phyloP scores from a whole-genome alignment of 2,888 invertebrate species.

The Zygaena filipendulae region DNA sequence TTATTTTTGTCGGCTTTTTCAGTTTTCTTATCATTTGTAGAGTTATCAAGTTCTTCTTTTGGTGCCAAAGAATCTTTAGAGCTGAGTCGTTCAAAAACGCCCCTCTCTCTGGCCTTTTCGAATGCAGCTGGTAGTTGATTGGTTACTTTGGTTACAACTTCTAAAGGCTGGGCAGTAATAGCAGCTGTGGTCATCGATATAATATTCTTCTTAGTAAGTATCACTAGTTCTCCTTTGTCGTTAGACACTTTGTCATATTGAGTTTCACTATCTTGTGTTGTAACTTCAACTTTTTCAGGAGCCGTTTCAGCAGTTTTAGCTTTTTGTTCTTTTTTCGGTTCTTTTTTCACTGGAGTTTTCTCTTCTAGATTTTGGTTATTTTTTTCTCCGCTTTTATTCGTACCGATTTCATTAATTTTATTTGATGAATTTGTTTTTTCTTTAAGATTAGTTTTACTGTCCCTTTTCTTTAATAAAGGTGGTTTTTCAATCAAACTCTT shows the following conservation, averaged over 20 bases:
- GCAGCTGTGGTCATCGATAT: slow-evolving; percentile 70
- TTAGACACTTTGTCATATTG: slow-evolving; percentile 56
- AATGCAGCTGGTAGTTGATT: slow-evolving; percentile 59
- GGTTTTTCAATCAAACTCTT: slow-evolving; percentile 49
- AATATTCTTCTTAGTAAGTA: slow-evolving; percentile 57
- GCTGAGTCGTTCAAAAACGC: slow-evolving; percentile 51
- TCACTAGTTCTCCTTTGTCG: slow-evolving; percentile 49
- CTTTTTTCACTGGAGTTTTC: slow-evolving; percentile 17
- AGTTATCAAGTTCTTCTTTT: slow-evolving; percentile 43
- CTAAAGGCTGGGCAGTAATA: slow-evolving; percentile 65
- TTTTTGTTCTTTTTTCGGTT: slow-evolving; percentile 18
- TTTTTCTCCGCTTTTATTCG: slow-evolving; percentile 27
- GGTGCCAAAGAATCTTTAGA: slow-evolving; percentile 56
- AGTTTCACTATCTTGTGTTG: slow-evolving; percentile 53
- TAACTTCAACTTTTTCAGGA: slow-evolving; percentile 32
- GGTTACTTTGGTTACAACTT: slow-evolving; percentile 64
- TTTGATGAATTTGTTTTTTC: slow-evolving; percentile 36
- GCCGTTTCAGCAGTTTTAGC: slow-evolving; percentile 24
- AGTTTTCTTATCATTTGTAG: slow-evolving; percentile 18
- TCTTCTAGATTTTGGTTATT: slow-evolving; percentile 20
- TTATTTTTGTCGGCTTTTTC: slow-evolving; percentile 21
- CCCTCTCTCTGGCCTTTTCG: slow-evolving; percentile 61
- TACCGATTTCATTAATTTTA: slow-evolving; percentile 37
- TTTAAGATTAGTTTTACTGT: slow-evolving; percentile 40
- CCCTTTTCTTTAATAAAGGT: slow-evolving; percentile 36